Evolutionary conservation across 64 coral and sea anemone species (phyloP).

Genomic region (Montipora foliosa): DNA sequence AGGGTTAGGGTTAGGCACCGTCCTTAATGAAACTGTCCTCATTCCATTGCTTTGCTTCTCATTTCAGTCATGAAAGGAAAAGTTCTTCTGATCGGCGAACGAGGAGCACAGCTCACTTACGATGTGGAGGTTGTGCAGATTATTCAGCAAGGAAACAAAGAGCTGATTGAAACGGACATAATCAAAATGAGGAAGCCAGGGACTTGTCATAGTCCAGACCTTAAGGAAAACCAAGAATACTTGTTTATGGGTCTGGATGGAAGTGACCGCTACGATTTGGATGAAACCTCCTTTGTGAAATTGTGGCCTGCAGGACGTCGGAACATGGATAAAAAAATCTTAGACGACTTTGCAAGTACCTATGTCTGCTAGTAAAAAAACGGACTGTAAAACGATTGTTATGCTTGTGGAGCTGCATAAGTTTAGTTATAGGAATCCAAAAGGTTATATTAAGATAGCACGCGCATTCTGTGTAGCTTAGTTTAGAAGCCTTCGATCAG

Average conservation of each 20-base stretch:
- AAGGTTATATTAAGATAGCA: too few relatives aligned
- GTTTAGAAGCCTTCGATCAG: too few relatives aligned
- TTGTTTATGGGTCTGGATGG: slow-evolving; percentile 79
- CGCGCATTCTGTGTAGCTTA: too few relatives aligned
- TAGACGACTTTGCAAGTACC: not conserved
- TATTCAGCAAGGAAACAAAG: slow-evolving; percentile 56
- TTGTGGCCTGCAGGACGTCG: not conserved
- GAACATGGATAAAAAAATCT: not conserved
- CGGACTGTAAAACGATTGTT: not conserved
- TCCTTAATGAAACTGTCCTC: too few relatives aligned
- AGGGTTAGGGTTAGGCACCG: too few relatives aligned
- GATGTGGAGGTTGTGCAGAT: slow-evolving; percentile 43
- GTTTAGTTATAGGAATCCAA: too few relatives aligned
- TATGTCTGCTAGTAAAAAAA: not conserved
- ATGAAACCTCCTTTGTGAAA: slow-evolving; percentile 50
- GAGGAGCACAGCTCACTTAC: slow-evolving; percentile 27
- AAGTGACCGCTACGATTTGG: slow-evolving; percentile 6
- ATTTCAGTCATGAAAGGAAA: slow-evolving; percentile 75
- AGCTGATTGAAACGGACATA: not conserved
- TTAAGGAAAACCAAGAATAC: slow-evolving; percentile 70
- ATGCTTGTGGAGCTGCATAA: too few relatives aligned
- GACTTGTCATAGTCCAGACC: slow-evolving; percentile 64
- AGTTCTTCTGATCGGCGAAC: slow-evolving; percentile 74
- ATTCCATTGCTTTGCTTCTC: not conserved
- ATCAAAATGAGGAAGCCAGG: slow-evolving; percentile 67